Percentiles rank a stretch among this genome's conserved stretches.
These are phyloP conservation scores for Scelioninae gen. 1 DNA, from an alignment of 2,888 invertebrate species.

Conservation along the genomic window DNA sequence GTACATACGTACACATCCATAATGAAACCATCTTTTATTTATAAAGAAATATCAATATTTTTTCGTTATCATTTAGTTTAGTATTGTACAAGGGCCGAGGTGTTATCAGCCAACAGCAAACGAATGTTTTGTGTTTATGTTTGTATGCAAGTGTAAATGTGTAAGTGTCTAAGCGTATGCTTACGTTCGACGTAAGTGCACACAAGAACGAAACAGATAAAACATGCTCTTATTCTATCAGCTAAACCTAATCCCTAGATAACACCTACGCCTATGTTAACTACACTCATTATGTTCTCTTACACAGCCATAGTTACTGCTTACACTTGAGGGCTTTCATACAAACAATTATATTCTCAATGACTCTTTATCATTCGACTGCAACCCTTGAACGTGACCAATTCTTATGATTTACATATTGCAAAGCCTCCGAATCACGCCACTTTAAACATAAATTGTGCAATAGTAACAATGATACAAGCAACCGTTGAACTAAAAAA, in stretches of 20 bases:
- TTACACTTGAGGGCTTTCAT: constrained; percentile 71
- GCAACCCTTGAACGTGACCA: constrained; percentile 21
- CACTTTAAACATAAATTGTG: not conserved
- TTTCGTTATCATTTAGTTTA: constrained; percentile 80
- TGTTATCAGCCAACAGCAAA: constrained; percentile 70
- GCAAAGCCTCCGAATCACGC: not conserved
- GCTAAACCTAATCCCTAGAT: constrained; percentile 82
- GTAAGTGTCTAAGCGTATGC: constrained; percentile 10
- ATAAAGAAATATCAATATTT: constrained; percentile 82
- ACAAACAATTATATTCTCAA: constrained; percentile 41
- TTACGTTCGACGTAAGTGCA: constrained; percentile 52
- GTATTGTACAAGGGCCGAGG: constrained; percentile 81
- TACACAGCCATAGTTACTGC: constrained; percentile 84
- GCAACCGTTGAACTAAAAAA: too few relatives aligned
- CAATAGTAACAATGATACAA: not conserved
- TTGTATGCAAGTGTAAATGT: constrained; percentile 1
- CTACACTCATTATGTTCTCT: constrained; percentile 83
- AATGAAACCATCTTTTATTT: constrained; percentile 79
- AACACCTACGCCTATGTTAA: constrained; percentile 82
- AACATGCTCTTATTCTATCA: constrained; percentile 81
- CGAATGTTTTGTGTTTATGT: constrained; percentile 12
- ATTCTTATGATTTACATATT: not conserved
- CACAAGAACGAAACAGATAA: constrained; percentile 75
- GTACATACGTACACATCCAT: constrained; percentile 80
- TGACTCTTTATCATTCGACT: constrained; percentile 34